Conservation (phyloP, 92 coral and sea anemone genomes). For the Micromussa lordhowensis region DNA sequence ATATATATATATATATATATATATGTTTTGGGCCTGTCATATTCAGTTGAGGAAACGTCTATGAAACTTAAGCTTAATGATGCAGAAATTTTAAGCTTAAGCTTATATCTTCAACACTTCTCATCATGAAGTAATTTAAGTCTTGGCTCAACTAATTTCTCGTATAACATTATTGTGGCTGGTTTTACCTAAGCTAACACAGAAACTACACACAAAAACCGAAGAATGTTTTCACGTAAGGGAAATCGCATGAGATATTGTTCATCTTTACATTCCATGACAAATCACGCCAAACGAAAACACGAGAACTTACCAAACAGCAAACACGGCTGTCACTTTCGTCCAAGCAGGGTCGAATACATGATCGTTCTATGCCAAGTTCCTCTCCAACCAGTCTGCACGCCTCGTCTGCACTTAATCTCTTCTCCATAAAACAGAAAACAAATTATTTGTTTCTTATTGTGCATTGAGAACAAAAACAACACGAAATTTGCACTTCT, state of each 20-base stretch:
- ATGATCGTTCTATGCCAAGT: constrained; percentile 59
- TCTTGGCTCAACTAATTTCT: not conserved
- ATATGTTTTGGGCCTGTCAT: too few relatives aligned
- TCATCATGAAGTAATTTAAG: not conserved
- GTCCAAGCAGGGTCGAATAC: constrained; percentile 51
- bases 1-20: too few relatives aligned
- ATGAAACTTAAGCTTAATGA: too few relatives aligned
- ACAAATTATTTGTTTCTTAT: constrained; percentile 4
- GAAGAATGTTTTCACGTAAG: not conserved
- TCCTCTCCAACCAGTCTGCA: constrained; percentile 47
- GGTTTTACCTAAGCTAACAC: not conserved
- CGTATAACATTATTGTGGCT: not conserved
- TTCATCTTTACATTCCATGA: not conserved
- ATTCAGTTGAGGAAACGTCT: not conserved
- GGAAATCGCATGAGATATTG: not conserved
- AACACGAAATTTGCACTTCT: not conserved
- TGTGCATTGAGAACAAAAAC: not conserved
- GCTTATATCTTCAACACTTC: too few relatives aligned
- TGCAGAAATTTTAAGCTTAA: too few relatives aligned
- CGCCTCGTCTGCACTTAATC: constrained; percentile 17
- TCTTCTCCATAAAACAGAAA: constrained; percentile 15
- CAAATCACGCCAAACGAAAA: not conserved
- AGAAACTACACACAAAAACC: not conserved
- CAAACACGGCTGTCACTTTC: constrained; percentile 49
- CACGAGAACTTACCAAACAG: constrained; percentile 53